phyloP scores from a whole-genome alignment of 1,140 invertebrate genomes.

The Ectropis grisescens region DNA sequence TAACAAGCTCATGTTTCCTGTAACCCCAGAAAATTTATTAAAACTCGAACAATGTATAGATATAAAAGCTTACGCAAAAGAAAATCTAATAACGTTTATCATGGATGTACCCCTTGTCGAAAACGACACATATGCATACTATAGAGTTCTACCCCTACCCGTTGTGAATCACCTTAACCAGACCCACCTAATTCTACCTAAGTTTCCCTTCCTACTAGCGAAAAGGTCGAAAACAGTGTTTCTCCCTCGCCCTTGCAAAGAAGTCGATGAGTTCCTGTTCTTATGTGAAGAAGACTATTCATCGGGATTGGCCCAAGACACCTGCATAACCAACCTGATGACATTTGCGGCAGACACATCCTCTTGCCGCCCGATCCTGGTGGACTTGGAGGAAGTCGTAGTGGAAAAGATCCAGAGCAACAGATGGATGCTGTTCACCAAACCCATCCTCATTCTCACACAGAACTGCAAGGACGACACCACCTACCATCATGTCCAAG shows the following conservation, averaged over 20 bases:
- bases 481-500: no score
- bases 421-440: no score
- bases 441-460: no score
- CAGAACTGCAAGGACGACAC: no score
- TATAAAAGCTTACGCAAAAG: constrained; percentile 12
- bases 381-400: no score
- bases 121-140: constrained; percentile 9
- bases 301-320: constrained; percentile 2
- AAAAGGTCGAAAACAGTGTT: constrained; percentile 10
- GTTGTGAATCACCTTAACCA: constrained; percentile 1
- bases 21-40: constrained; percentile 9
- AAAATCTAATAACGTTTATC: constrained; percentile 15
- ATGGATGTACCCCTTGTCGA: constrained; percentile 10
- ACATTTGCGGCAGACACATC: constrained; percentile 4
- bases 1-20: constrained; percentile 9
- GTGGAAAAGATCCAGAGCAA: no score
- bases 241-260: constrained; percentile 8
- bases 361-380: no score
- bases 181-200: constrained; percentile 9
- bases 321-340: constrained; percentile 8
- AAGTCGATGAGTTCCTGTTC: constrained; percentile 8
- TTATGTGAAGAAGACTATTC: constrained; percentile 4
- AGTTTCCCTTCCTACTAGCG: constrained; percentile 13
- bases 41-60: constrained; percentile 11
- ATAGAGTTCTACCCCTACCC: constrained; percentile 10